phyloP scores from a whole-genome alignment of 1,140 invertebrate genomes.

The Aphaenogaster floridana region DNA sequence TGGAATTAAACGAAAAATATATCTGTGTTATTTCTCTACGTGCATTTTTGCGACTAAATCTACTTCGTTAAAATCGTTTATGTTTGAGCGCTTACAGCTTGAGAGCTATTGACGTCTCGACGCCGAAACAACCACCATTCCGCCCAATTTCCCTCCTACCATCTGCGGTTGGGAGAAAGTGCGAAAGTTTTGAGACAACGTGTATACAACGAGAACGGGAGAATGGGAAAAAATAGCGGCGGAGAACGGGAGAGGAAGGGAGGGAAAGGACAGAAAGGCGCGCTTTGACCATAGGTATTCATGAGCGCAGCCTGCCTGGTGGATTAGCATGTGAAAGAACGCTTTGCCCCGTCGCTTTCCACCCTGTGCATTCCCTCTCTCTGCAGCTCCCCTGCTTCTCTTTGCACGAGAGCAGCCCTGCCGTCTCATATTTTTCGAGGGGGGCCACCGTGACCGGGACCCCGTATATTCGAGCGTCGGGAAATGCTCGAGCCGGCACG shows the following conservation, averaged over 20 bases:
- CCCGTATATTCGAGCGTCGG: constrained; percentile 63
- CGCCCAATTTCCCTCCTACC: constrained; percentile 42
- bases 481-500: constrained; percentile 40
- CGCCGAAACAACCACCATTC: constrained; percentile 19
- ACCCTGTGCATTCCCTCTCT: constrained; percentile 61
- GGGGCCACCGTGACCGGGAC: constrained; percentile 55
- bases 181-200: constrained; percentile 60
- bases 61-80: neutral
- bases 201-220: constrained; percentile 50
- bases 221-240: constrained; percentile 51
- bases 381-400: constrained; percentile 45
- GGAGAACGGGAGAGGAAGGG: constrained; percentile 44
- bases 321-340: constrained; percentile 86
- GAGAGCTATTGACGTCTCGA: neutral
- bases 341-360: constrained; percentile 78
- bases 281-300: constrained; percentile 85
- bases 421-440: constrained; percentile 75
- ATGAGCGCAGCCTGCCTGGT: constrained; percentile 81
- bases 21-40: neutral
- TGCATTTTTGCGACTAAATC: neutral
- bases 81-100: neutral
- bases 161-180: constrained; percentile 55
- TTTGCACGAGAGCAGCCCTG: constrained; percentile 48
- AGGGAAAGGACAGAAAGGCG: constrained; percentile 71
- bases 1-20: neutral